Evolutionary conservation across 2,113 vertebrate genomes (phyloP), one percentile per base, ranked within the genome.

Genomic region (Sinocyclocheilus anophthalmus): DNA sequence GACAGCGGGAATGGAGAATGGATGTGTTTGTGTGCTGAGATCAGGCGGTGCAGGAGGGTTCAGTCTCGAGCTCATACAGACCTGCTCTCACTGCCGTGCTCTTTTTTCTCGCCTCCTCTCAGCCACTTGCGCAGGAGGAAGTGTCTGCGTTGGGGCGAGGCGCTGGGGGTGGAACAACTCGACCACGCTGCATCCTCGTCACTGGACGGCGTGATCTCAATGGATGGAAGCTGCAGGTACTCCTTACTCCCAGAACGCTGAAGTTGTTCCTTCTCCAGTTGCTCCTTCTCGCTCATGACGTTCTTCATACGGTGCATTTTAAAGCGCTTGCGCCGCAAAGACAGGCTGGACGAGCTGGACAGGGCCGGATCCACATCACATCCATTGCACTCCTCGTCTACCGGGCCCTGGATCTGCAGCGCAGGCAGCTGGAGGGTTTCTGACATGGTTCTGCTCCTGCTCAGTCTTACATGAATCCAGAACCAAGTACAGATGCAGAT

Each of bases 161-260:
- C 95, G 20, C 94, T 96, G 84, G 96, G 96, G 1, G 96, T 97
- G 85, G 96, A 97, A 81, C 96, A 95, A 91, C 94, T 95, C 70
- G 96, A 97, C 94, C 95, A 95, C 0, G 93, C 92, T 0, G 95
- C 94, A 76, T 97, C 96, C 92, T 97, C 96, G 33, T 97, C 96
- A 59, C 96, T 97, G 76, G 96, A 97, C 0, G 96, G 96, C 3
- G 96, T 97, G 87, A 97, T 96, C 91, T 96, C 96, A 88, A 97
- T 97, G 90, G 96, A 96, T 1, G 96, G 96, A 72, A 96, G 95
- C 90, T 96, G 96, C 84, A 97, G 92, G 90, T 95, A 95, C 85
- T 96, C 96, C 90, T 96, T 96, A 88, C 90, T 92, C 0, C 90
- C 86, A 3, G 88, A 84, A 9, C 91, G 85, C 48, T 45, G 79